Evolutionary conservation across 2,113 vertebrate genomes (phyloP).

Genomic region (Prietella phreatophila): DNA sequence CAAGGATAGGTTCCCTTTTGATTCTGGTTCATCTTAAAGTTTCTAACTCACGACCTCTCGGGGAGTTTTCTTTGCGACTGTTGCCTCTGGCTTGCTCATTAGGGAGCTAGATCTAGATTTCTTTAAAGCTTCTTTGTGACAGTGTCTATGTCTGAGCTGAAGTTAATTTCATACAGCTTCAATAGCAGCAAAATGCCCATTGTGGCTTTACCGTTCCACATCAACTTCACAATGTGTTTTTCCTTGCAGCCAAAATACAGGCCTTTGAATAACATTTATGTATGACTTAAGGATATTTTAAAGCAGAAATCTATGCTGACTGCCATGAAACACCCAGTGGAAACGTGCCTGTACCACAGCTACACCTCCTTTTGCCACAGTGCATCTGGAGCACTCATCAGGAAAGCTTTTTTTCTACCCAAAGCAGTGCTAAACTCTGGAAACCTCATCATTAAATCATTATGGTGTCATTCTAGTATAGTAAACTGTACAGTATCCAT

Average conservation of each 20-base stretch:
- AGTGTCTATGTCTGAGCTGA: background rate
- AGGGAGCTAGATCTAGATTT: background rate
- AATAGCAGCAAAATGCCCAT: background rate
- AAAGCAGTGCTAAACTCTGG: constrained; percentile 29
- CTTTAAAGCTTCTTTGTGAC: background rate
- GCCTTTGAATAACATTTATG: constrained; percentile 29
- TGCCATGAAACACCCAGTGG: constrained; percentile 43
- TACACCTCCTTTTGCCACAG: constrained; percentile 37
- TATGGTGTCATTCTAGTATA: background rate
- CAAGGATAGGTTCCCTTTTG: background rate
- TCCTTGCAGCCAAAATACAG: constrained; percentile 3
- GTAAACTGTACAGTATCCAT: background rate
- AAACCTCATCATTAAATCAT: constrained; percentile 19
- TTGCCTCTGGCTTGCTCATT: background rate
- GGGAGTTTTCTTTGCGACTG: background rate
- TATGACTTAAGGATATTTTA: constrained; percentile 6
- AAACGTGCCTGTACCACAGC: constrained; percentile 42
- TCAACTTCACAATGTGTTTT: constrained; percentile 4
- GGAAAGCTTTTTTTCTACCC: constrained; percentile 40
- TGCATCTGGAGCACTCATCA: constrained; percentile 49
- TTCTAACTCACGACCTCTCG: background rate
- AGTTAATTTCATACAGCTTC: background rate
- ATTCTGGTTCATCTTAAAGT: background rate
- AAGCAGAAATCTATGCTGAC: constrained; percentile 4
- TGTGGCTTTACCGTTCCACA: background rate